Evolutionary conservation across 2,113 vertebrate species (phyloP).

Genomic region (Rhynchomys soricoides): DNA sequence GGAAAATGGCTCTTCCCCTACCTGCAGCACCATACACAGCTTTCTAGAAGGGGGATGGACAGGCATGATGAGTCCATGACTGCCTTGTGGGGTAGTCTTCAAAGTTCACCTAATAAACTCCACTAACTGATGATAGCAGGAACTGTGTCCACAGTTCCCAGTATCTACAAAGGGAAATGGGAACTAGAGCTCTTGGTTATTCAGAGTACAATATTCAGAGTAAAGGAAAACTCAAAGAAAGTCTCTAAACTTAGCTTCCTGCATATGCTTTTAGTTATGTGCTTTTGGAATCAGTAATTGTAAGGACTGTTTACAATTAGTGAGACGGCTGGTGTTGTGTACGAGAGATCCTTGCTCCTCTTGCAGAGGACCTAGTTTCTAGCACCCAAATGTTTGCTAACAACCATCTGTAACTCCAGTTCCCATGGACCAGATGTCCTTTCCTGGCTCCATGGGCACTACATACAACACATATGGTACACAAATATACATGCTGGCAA

Average conservation of each 20-base stretch:
- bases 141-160: neutral
- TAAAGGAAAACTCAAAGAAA: neutral
- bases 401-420: neutral
- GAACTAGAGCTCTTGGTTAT: neutral
- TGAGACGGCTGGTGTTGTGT: neutral
- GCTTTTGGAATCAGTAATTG: neutral
- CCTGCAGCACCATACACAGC: neutral
- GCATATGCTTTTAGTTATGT: neutral
- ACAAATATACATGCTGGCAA: no score
- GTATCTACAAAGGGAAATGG: neutral
- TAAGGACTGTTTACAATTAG: neutral
- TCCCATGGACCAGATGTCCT: neutral
- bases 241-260: neutral
- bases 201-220: neutral
- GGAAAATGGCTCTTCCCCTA: neutral
- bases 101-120: neutral
- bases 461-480: neutral
- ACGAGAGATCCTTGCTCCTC: neutral
- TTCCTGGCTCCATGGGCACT: neutral
- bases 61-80: neutral
- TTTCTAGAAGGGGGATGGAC: neutral
- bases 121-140: neutral
- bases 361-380: neutral
- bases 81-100: neutral
- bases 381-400: neutral